Conservation (phyloP, 2,113 vertebrate genomes). For the Mugil cephalus region DNA sequence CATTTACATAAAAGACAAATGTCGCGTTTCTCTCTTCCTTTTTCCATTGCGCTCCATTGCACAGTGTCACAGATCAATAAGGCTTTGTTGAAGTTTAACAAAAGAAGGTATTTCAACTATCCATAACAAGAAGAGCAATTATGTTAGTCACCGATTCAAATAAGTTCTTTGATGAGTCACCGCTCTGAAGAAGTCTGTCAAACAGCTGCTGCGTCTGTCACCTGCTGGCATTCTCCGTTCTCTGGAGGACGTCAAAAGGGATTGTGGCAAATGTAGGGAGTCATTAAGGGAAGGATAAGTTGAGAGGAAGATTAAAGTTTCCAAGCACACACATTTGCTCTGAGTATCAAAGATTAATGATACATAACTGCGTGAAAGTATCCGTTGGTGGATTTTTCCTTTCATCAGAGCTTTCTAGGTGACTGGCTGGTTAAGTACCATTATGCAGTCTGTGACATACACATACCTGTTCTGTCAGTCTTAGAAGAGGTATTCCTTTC, state of each 20-base stretch:
- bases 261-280: slow-evolving; percentile 19
- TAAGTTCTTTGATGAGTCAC: not conserved
- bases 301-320: not conserved
- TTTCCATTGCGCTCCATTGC: not conserved
- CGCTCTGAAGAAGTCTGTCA: slow-evolving; percentile 6
- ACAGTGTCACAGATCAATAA: not conserved
- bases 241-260: not conserved
- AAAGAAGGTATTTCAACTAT: not conserved
- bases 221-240: not conserved
- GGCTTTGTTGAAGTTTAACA: not conserved
- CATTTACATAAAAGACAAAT: not conserved
- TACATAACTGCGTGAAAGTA: not conserved
- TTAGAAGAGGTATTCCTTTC: slow-evolving; percentile 26
- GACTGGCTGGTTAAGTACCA: slow-evolving; percentile 26
- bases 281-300: not conserved
- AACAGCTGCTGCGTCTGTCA: slow-evolving; percentile 9
- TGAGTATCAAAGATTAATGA: not conserved
- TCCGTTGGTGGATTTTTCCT: slow-evolving; percentile 11
- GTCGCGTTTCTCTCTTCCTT: not conserved
- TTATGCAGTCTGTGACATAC: slow-evolving; percentile 35
- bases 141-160: not conserved
- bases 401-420: not conserved
- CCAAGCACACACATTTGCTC: not conserved
- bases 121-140: not conserved
- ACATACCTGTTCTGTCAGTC: slow-evolving; percentile 4